These are phyloP conservation scores for Chloroceryle inda DNA, from an alignment of 2,797 vertebrate species.

Conservation along the genomic window DNA sequence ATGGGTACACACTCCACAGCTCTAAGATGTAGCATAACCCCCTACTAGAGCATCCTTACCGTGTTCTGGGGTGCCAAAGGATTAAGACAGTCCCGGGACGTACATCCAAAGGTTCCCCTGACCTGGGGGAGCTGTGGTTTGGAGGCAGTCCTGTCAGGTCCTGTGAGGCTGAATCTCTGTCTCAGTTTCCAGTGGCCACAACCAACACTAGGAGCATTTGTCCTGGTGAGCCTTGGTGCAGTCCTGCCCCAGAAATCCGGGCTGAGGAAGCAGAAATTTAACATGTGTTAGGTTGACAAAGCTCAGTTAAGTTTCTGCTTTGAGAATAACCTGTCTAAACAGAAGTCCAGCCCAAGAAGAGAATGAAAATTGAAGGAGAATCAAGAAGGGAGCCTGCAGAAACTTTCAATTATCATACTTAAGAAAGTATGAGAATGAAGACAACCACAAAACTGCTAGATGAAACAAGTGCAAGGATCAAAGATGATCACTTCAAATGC, in stretches of 20 bases:
- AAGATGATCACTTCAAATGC: not conserved
- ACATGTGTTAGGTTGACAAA: accelerated
- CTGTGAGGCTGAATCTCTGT: not conserved
- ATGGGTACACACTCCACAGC: not conserved
- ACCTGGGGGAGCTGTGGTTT: not conserved
- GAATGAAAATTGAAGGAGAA: not conserved
- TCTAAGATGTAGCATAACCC: not conserved
- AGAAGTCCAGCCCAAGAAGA: not conserved
- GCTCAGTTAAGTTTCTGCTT: not conserved
- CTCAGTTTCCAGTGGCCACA: not conserved
- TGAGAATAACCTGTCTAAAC: not conserved
- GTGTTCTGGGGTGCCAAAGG: not conserved
- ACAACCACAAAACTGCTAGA: not conserved
- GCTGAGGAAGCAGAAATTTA: not conserved
- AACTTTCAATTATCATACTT: not conserved
- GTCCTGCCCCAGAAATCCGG: not conserved
- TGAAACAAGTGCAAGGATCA: not conserved
- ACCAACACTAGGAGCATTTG: not conserved
- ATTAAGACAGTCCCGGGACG: not conserved
- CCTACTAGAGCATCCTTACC: not conserved
- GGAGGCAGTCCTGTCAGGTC: not conserved
- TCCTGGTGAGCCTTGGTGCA: not conserved
- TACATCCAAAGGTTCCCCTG: not conserved
- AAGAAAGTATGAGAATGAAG: not conserved
- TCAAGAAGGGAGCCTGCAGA: not conserved